Base-by-base conservation (phyloP, 2,113 vertebrate species). In the Marmota flaviventris region DNA sequence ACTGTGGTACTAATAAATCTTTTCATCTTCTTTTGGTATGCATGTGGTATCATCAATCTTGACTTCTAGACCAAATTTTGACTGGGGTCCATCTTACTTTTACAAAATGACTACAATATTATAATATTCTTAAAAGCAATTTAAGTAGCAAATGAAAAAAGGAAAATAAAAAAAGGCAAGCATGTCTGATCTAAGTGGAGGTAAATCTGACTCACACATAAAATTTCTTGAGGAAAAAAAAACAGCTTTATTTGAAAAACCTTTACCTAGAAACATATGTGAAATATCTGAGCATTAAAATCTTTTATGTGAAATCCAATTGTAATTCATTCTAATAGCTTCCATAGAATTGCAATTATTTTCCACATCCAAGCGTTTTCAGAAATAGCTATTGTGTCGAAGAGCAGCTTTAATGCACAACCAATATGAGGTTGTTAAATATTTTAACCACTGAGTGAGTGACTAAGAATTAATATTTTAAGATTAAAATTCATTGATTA, bases 381-480 rank as follows among this genome's bases (percentile, higher is more conserved):
- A 92, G 70, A 90, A 96, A 77, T 11, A 85, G 53, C 11, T 34
- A 84, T 84, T 78, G 72, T 91, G 42, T 81, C 84, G 89, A 76
- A 95, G 27, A 89, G 32, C 17, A 96, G 56, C 32, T 84, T 87
- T 88, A 95, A 95, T 90, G 45, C n/a, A 77, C 65, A 91, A 53
- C 48, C 53, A 95, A 89, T 65, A 81, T 76, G 13, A 92, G 25
- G 58, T 73, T 87, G 53, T 93, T 95, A 96, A 94, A 83, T 88
- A 89, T 88, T 94, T 97, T 95, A 96, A 95, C 78, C 90, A 89
- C 69, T 73, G 27, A 78, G 13, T 78, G 61, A 89, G 42, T 93
- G 79, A 88, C 61, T 87, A 95, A 92, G 51, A 96, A 97, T 97
- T 96, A 89, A 92, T 93, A 96, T 82, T 96, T 90, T 4, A 95